Conservation (phyloP, 2,888 invertebrate genomes). For the Eulithis prunata region DNA sequence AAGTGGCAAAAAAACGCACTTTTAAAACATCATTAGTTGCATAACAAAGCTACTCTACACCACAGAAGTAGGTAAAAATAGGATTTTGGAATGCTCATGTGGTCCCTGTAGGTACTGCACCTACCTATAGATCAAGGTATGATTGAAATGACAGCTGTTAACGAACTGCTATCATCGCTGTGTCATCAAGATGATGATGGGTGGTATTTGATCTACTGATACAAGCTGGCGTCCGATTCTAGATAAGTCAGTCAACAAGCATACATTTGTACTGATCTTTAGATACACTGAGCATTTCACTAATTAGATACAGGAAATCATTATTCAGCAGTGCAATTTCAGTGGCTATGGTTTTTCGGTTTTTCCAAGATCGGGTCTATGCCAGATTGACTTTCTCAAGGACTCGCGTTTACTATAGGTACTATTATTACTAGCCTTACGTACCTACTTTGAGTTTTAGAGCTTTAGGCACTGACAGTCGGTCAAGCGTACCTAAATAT, state of each 20-base stretch:
- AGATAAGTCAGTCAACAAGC: slow-evolving; percentile 28
- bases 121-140: slow-evolving; percentile 6
- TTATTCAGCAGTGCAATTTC: slow-evolving; percentile 1
- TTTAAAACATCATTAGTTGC: slow-evolving; percentile 40
- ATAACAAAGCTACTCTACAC: slow-evolving; percentile 26
- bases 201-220: slow-evolving; percentile 21
- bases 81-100: slow-evolving; percentile 11
- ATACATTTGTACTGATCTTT: slow-evolving; percentile 7
- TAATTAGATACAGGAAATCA: slow-evolving; percentile 14
- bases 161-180: slow-evolving; percentile 19
- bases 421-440: too few relatives aligned
- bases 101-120: neutral
- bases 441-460: too few relatives aligned
- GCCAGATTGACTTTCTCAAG: too few relatives aligned
- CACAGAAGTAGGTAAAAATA: slow-evolving; percentile 13
- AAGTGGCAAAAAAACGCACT: slow-evolving; percentile 37
- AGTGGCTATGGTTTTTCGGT: too few relatives aligned
- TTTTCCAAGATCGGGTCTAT: too few relatives aligned
- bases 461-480: too few relatives aligned
- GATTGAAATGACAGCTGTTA: slow-evolving; percentile 21
- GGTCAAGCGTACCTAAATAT: too few relatives aligned
- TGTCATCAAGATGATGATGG: slow-evolving; percentile 14
- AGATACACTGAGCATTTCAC: neutral
- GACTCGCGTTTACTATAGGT: too few relatives aligned
- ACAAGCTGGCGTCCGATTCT: slow-evolving; percentile 22